Evolutionary conservation across 23 tunicate genomes (phyloP).

Genomic region (Trididemnum clinides): DNA sequence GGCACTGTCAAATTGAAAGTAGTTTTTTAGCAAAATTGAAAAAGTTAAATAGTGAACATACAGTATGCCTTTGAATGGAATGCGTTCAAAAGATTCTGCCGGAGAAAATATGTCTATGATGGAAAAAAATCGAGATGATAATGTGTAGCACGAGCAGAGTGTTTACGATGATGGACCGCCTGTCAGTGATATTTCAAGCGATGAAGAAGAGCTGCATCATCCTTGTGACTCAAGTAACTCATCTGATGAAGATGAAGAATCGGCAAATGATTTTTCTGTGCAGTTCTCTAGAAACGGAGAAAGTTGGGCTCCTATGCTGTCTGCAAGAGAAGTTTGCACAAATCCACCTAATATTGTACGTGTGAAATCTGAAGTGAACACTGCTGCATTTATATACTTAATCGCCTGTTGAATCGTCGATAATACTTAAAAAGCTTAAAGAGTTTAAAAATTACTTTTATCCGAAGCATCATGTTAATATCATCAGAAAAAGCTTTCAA

Average conservation of each 20-base stretch:
- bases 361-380: slow-evolving; percentile 16
- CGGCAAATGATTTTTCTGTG: background rate
- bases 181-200: slow-evolving; percentile 9
- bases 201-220: too few species aligned
- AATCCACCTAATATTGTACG: slow-evolving; percentile 31
- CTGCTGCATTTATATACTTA: too few species aligned
- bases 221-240: background rate
- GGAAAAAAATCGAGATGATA: background rate
- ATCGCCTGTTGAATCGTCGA: too few species aligned
- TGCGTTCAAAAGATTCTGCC: slow-evolving; percentile 7
- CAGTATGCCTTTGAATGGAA: background rate
- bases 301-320: slow-evolving; percentile 26
- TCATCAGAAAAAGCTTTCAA: too few species aligned
- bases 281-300: background rate
- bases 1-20: too few species aligned
- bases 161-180: too few species aligned
- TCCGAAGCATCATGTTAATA: too few species aligned
- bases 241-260: slow-evolving; percentile 20
- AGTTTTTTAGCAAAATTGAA: too few species aligned
- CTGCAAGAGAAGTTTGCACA: too few species aligned
- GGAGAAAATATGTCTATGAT: background rate
- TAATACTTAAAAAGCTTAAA: too few species aligned
- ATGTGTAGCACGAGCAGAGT: background rate
- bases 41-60: too few species aligned
- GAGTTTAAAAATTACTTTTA: too few species aligned